phyloP scores from a whole-genome alignment of 2,797 vertebrate species.

The Pipistrellus pipistrellus region DNA sequence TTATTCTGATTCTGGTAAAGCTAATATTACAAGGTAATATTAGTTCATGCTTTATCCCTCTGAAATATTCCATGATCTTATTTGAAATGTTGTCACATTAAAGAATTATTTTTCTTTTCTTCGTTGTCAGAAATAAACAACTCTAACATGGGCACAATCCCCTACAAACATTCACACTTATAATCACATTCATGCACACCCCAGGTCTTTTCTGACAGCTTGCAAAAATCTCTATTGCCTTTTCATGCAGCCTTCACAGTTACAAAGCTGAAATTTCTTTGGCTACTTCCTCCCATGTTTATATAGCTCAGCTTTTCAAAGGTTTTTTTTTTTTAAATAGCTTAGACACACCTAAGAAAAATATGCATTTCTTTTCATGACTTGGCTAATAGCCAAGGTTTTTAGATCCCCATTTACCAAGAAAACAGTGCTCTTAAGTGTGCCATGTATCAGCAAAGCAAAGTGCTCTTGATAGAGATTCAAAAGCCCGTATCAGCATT shows the following conservation, averaged over 20 bases:
- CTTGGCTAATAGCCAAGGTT: not conserved
- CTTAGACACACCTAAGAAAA: slow-evolving; percentile 58
- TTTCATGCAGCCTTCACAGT: slow-evolving; percentile 18
- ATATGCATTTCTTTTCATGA: slow-evolving; percentile 59
- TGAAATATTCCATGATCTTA: slow-evolving; percentile 53
- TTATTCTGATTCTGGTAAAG: not conserved
- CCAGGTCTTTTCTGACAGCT: slow-evolving; percentile 66
- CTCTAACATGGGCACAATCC: slow-evolving; percentile 36
- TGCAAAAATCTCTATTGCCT: slow-evolving; percentile 64
- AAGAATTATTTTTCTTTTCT: slow-evolving; percentile 64
- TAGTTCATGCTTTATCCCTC: not conserved
- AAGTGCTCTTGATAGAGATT: slow-evolving; percentile 2
- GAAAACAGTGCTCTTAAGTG: not conserved
- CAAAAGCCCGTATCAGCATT: not conserved
- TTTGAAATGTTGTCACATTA: slow-evolving; percentile 56
- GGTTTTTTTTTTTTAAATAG: not conserved
- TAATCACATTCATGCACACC: slow-evolving; percentile 43
- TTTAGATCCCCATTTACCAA: slow-evolving; percentile 59
- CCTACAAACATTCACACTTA: slow-evolving; percentile 60
- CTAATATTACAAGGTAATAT: not conserved
- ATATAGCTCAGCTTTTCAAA: slow-evolving; percentile 16
- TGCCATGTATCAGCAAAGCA: not conserved
- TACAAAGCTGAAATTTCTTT: slow-evolving; percentile 71
- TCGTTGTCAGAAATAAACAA: slow-evolving; percentile 54
- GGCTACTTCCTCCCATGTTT: not conserved